phyloP scores from a whole-genome alignment of 2,797 vertebrate genomes.

The Sebastes steindachneri region DNA sequence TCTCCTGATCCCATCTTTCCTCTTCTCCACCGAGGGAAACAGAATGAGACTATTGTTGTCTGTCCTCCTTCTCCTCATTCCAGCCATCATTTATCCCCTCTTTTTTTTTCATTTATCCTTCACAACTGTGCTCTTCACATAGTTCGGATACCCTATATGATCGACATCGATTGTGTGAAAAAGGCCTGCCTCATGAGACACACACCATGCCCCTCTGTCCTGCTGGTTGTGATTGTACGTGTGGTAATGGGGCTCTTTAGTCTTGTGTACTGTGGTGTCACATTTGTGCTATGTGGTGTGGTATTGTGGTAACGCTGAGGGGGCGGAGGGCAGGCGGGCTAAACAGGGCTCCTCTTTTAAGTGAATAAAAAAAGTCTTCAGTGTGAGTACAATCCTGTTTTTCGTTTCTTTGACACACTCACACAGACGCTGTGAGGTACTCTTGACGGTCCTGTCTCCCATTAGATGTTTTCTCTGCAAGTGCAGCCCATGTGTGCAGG shows the following conservation, averaged over 20 bases:
- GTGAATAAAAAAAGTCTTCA: conserved; percentile 45
- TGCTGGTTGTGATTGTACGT: conserved; percentile 65
- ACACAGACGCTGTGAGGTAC: conserved; percentile 30
- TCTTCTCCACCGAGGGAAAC: conserved; percentile 16
- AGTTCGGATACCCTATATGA: conserved; percentile 41
- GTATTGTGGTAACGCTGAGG: conserved; percentile 47
- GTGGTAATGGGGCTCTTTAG: conserved; percentile 47
- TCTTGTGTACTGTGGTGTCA: conserved; percentile 49
- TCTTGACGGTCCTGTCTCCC: conserved; percentile 41
- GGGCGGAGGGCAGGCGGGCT: conserved; percentile 28
- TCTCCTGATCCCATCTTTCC: conserved; percentile 18
- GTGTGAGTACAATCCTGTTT: conserved; percentile 38
- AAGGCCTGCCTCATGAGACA: conserved; percentile 17
- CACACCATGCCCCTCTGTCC: conserved; percentile 11
- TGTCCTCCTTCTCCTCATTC: conserved; percentile 31
- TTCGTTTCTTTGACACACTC: conserved; percentile 34
- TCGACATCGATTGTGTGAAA: conserved; percentile 1
- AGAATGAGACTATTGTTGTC: conserved; percentile 66
- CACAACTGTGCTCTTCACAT: conserved; percentile 17
- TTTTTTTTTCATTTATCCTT: conserved; percentile 48
- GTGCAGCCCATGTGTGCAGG: conserved; percentile 72
- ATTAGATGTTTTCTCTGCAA: conserved; percentile 61
- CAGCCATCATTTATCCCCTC: conserved; percentile 3
- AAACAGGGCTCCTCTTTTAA: conserved; percentile 53
- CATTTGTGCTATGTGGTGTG: conserved; percentile 56